Conservation (phyloP, 2,797 vertebrate species). For the Thalassophryne amazonica region DNA sequence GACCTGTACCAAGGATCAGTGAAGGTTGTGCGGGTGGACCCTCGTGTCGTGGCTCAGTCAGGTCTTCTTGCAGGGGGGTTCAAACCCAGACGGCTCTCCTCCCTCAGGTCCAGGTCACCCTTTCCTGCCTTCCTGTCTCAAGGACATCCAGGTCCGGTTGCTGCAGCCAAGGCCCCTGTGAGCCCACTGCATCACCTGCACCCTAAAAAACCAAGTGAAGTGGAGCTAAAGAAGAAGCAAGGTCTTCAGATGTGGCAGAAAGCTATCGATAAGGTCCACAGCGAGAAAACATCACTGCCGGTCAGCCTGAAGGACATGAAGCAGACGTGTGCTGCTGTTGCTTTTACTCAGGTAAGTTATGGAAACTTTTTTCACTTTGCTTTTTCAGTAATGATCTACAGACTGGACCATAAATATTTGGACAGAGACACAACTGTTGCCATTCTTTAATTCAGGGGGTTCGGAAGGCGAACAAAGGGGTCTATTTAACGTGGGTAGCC, state of each 20-base stretch:
- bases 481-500: too few species aligned
- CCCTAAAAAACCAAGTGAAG: conserved; percentile 14
- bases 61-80: conserved; percentile 48
- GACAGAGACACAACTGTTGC: too few species aligned
- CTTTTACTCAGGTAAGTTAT: conserved; percentile 74
- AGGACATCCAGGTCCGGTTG: conserved; percentile 54
- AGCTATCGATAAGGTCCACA: conserved; percentile 63
- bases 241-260: conserved; percentile 79
- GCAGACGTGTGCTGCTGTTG: conserved; percentile 67
- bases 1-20: conserved; percentile 61
- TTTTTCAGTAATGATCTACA: too few species aligned
- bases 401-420: too few species aligned
- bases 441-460: too few species aligned
- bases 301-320: conserved; percentile 68
- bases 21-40: conserved; percentile 67
- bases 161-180: conserved; percentile 12
- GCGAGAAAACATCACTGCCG: conserved; percentile 54
- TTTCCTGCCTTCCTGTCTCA: conserved; percentile 76
- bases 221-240: conserved; percentile 63
- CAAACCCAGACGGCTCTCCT: conserved; percentile 21
- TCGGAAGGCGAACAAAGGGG: too few species aligned
- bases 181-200: conserved; percentile 44
- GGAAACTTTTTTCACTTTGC: not conserved
- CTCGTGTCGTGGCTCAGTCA: conserved; percentile 43
- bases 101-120: conserved; percentile 37